Evolutionary conservation across 2,888 invertebrate genomes (phyloP).

Genomic region (Taenaris catops): DNA sequence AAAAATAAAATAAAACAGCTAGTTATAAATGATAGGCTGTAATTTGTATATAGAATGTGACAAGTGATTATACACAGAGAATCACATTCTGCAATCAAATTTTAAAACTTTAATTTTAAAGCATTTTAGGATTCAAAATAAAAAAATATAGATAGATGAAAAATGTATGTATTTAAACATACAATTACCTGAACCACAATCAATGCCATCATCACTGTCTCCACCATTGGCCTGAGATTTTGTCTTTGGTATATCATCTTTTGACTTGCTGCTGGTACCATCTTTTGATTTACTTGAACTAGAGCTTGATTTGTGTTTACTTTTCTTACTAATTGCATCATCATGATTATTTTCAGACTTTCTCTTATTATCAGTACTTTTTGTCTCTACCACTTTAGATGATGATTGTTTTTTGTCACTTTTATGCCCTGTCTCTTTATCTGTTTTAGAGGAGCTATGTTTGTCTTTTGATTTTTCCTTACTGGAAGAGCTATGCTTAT

Average conservation of each 20-base stretch:
- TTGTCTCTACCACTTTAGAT: conserved; percentile 48
- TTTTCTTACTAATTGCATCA: conserved; percentile 40
- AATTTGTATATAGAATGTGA: too few relatives aligned
- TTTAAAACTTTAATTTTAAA: neutral
- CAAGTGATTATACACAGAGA: too few relatives aligned
- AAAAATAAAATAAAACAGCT: too few relatives aligned
- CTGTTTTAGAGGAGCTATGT: conserved; percentile 57
- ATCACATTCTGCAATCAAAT: neutral
- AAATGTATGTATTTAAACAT: too few relatives aligned
- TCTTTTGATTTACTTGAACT: conserved; percentile 48
- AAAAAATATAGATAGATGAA: too few relatives aligned
- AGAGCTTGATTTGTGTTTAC: conserved; percentile 52
- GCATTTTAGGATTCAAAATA: too few relatives aligned
- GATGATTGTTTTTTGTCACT: conserved; percentile 53
- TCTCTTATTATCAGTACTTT: conserved; percentile 38
- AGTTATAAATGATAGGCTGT: too few relatives aligned
- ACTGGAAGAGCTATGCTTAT: conserved; percentile 55
- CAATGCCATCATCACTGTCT: conserved; percentile 82
- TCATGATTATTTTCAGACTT: conserved; percentile 38
- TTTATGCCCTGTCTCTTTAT: conserved; percentile 53
- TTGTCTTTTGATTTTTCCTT: conserved; percentile 57
- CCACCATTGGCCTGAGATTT: conserved; percentile 44
- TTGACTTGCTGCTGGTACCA: conserved; percentile 50
- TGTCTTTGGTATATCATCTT: conserved; percentile 68
- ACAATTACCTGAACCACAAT: conserved; percentile 84